Evolutionary conservation across 2,113 vertebrate species (phyloP), one percentile per base, ranked within the genome.

Genomic region (Crypturellus undulatus): DNA sequence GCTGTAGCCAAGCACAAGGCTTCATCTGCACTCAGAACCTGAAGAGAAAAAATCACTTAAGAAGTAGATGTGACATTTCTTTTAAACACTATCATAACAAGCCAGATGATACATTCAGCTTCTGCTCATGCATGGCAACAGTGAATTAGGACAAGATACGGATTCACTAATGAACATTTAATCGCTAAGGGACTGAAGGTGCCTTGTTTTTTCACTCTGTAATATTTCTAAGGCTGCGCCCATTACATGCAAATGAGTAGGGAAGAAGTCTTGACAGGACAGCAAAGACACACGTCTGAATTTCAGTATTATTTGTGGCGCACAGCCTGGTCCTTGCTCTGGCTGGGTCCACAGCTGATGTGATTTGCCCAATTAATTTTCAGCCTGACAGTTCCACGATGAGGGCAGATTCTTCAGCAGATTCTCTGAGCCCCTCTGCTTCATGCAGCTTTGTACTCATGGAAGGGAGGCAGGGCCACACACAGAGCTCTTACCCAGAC

Each of bases 241-340:
- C 97, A 98, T 98, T 98, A 98, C 98, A 98, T 98, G 97, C 96
- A 98, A 99, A 98, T 97, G 94, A 98, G 97, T 96, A 73, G 93
- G 89, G 96, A 98, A 97, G 96, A 97, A 96, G 92, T 98, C 98
- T 98, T 98, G 98, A 98, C 97, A 97, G 97, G 98, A 97, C 96
- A 98, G 94, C 95, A 98, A 97, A 97, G 98, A 95, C 98, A 89
- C 96, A 96, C 97, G 97, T 97, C 98, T 97, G 97, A 94, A 98
- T 97, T 96, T 98, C 98, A 93, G 96, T 97, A 96, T 97, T 98
- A 94, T 97, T 98, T 96, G 97, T 98, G 95, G 98, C 98, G 88
- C 98, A 98, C 97, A 99, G 98, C 97, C 97, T 98, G 98, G 98
- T 98, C 98, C 98, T 99, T 98, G 97, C 94, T 98, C 98, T 98